Evolutionary conservation across 2,888 invertebrate species (phyloP).

Genomic region (Ariolimax columbianus): DNA sequence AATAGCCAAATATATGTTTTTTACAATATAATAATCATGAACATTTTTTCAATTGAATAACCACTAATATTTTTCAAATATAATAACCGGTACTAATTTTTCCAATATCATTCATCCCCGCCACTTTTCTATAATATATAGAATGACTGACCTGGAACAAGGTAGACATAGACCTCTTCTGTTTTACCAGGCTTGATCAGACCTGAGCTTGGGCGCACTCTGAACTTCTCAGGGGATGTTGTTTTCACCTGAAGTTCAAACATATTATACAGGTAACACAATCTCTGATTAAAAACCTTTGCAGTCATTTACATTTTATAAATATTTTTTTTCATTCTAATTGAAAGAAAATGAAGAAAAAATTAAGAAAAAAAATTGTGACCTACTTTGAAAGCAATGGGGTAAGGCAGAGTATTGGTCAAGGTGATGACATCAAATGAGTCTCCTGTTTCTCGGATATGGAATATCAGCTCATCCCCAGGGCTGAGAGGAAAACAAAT

Average conservation of each 20-base stretch:
- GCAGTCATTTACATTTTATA: too few relatives aligned
- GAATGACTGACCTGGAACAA: slow-evolving; percentile 82
- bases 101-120: too few relatives aligned
- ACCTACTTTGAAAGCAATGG: slow-evolving; percentile 85
- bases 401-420: slow-evolving; percentile 84
- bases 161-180: slow-evolving; percentile 84
- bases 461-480: slow-evolving; percentile 86
- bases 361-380: not conserved
- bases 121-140: not conserved
- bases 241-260: slow-evolving; percentile 88
- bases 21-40: too few relatives aligned
- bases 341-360: too few relatives aligned
- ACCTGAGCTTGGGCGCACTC: slow-evolving; percentile 93
- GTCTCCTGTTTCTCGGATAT: slow-evolving; percentile 83
- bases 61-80: too few relatives aligned
- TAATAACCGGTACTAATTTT: too few relatives aligned
- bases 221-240: slow-evolving; percentile 95
- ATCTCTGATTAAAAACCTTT: too few relatives aligned
- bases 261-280: not conserved
- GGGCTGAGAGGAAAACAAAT: slow-evolving; percentile 79
- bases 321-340: too few relatives aligned
- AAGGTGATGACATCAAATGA: slow-evolving; percentile 80
- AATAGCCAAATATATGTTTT: too few relatives aligned
- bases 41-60: too few relatives aligned
- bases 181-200: slow-evolving; percentile 84